Evolutionary conservation across 2,113 vertebrate genomes (phyloP).

Genomic region (Dinomys branickii): DNA sequence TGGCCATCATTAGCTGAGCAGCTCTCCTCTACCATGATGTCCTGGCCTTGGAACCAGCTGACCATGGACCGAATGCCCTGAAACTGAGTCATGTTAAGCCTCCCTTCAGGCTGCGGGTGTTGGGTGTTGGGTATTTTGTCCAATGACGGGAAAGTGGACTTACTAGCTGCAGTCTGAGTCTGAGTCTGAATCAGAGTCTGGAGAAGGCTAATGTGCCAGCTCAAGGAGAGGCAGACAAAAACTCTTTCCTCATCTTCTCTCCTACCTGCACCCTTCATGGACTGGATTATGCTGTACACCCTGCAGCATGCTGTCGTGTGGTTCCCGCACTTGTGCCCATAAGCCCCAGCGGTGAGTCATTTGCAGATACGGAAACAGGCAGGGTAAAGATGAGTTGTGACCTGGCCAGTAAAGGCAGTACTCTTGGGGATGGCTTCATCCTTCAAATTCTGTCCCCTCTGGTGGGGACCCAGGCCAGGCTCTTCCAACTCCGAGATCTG

Average conservation of each 20-base stretch:
- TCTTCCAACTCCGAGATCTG: neutral
- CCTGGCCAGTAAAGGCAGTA: neutral
- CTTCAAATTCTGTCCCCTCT: neutral
- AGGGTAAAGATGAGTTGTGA: neutral
- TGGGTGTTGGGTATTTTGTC: neutral
- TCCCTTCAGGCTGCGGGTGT: neutral
- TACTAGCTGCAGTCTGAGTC: neutral
- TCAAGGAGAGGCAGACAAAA: neutral
- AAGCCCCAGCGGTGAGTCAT: neutral
- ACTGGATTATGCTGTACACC: fast-evolving
- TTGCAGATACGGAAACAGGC: neutral
- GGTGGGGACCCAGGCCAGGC: neutral
- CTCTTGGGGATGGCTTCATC: fast-evolving
- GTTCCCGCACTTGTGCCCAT: neutral
- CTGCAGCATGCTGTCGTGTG: fast-evolving
- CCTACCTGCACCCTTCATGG: neutral
- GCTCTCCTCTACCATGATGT: neutral
- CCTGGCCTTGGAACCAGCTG: neutral
- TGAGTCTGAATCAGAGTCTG: neutral
- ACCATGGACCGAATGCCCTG: neutral
- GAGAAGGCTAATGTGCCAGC: neutral
- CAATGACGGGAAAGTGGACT: neutral
- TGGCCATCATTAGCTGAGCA: neutral
- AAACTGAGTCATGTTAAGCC: neutral
- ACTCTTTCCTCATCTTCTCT: neutral